phyloP scores from a whole-genome alignment of 1,140 invertebrate genomes.

The Neodiprion lecontei region DNA sequence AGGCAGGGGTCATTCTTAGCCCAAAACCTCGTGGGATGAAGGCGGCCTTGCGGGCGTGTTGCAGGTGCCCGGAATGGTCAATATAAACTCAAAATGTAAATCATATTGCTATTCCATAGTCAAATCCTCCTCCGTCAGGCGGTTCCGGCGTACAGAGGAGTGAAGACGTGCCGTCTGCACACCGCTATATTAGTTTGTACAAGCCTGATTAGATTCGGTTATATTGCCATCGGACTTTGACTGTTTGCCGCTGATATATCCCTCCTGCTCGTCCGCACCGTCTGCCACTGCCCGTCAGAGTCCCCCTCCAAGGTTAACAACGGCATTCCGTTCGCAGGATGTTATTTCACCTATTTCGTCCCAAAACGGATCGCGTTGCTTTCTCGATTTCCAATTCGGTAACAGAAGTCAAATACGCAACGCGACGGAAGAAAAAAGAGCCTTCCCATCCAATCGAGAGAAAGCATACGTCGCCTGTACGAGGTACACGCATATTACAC shows the following conservation, averaged over 20 bases:
- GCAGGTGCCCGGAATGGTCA: conserved; percentile 62
- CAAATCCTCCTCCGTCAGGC: conserved; percentile 16
- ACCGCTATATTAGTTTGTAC: conserved; percentile 50
- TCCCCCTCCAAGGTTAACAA: too few species aligned
- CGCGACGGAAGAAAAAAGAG: neutral
- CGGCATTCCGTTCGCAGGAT: neutral
- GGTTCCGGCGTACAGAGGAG: conserved; percentile 24
- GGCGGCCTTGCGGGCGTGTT: conserved; percentile 39
- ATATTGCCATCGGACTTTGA: conserved; percentile 38
- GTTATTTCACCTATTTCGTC: neutral
- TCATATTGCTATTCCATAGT: conserved; percentile 54
- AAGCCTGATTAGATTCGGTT: conserved; percentile 49
- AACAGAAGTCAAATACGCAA: neutral
- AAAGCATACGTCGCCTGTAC: neutral
- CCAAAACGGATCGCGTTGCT: neutral
- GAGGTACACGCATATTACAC: neutral
- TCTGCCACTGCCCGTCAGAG: too few species aligned
- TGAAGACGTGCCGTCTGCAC: conserved; percentile 4
- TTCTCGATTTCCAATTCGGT: neutral
- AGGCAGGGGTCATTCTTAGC: conserved; percentile 46
- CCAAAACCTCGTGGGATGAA: conserved; percentile 29
- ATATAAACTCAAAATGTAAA: conserved; percentile 63
- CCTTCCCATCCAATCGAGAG: neutral
- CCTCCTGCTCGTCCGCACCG: neutral
- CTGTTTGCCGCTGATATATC: conserved; percentile 36